Evolutionary conservation across 2,797 vertebrate species (phyloP).

Genomic region (Liparis tanakae): DNA sequence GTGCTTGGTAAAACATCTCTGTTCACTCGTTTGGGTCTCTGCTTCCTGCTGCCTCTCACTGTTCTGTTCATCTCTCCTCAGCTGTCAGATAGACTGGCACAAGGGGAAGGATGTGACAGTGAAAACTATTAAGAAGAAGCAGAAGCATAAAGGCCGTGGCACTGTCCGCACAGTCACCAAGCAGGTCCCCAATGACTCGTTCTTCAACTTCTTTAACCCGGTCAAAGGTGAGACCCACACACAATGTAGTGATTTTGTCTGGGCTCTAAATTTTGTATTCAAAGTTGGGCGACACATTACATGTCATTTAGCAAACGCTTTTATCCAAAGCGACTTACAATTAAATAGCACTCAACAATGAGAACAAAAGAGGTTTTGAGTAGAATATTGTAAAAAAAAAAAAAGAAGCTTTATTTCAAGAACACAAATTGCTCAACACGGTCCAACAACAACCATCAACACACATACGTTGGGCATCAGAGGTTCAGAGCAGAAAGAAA

Average conservation of each 20-base stretch:
- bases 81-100: conserved; percentile 96
- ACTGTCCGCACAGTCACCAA: conserved; percentile 95
- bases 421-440: no score
- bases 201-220: conserved; percentile 98
- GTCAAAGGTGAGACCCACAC: conserved; percentile 88
- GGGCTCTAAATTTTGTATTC: background rate
- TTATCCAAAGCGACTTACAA: no score
- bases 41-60: conserved; percentile 24
- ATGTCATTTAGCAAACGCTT: no score
- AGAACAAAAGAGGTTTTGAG: no score
- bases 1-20: conserved; percentile 34
- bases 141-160: conserved; percentile 98
- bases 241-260: background rate
- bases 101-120: conserved; percentile 96
- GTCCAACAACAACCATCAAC: no score
- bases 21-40: conserved; percentile 7
- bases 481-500: no score
- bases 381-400: no score
- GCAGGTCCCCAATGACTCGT: conserved; percentile 95
- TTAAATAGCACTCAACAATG: no score
- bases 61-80: conserved; percentile 53
- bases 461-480: no score
- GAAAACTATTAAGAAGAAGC: conserved; percentile 97
- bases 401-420: no score
- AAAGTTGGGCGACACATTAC: no score